Percentiles rank a stretch among this genome's conserved stretches.
These are phyloP conservation scores for Lasiurus cinereus DNA, from an alignment of 2,113 vertebrate species.

Conservation along the genomic window DNA sequence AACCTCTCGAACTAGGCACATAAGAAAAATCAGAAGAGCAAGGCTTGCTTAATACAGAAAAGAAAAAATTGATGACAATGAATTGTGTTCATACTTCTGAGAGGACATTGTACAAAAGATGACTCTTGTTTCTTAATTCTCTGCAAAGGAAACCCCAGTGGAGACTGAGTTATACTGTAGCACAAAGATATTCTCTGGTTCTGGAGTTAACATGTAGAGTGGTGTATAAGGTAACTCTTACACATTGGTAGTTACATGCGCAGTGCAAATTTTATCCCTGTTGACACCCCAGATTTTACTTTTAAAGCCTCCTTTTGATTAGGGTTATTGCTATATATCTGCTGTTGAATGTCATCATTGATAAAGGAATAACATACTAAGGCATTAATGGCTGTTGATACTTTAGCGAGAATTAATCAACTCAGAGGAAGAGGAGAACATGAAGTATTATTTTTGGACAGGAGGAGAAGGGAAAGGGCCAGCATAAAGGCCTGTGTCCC, in stretches of 20 bases:
- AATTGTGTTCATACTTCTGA: constrained; percentile 57
- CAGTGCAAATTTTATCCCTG: constrained; percentile 2
- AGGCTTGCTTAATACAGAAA: background rate
- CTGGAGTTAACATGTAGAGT: background rate
- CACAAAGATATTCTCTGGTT: constrained; percentile 28
- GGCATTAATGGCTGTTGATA: background rate
- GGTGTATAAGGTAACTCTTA: background rate
- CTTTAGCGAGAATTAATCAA: constrained; percentile 27
- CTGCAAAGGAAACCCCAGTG: constrained; percentile 22
- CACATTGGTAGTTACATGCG: background rate
- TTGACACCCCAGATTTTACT: background rate
- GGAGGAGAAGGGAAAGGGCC: background rate
- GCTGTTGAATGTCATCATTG: background rate
- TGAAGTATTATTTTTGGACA: background rate
- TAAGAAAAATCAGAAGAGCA: constrained; percentile 51
- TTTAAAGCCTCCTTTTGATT: constrained; percentile 18
- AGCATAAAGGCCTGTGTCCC: too few relatives aligned
- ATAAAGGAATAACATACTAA: constrained; percentile 13
- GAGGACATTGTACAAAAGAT: constrained; percentile 39
- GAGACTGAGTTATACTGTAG: constrained; percentile 14
- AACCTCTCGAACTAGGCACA: background rate
- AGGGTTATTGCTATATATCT: background rate
- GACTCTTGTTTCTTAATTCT: constrained; percentile 58
- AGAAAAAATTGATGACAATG: constrained; percentile 34
- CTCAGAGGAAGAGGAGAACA: background rate